phyloP scores from a whole-genome alignment of 2,113 vertebrate species.

The Pseudolaguvia tuberculata region DNA sequence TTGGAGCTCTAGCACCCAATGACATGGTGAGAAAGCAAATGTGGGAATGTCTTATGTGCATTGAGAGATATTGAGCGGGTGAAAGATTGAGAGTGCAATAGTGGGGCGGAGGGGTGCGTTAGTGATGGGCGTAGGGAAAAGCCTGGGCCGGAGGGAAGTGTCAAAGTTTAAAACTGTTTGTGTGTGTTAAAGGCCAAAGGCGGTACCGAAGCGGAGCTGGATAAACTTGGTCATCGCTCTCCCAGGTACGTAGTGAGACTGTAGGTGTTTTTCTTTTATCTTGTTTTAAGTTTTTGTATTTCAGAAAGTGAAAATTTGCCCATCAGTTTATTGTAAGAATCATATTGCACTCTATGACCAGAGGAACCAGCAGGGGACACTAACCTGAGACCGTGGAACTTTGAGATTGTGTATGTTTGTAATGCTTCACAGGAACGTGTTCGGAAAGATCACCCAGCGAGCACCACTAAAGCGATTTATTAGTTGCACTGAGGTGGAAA shows the following conservation, averaged over 20 bases:
- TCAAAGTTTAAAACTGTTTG: neutral
- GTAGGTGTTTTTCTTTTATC: neutral
- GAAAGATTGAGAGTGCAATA: neutral
- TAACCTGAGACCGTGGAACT: neutral
- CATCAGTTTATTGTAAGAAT: too few species aligned
- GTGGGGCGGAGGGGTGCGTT: too few species aligned
- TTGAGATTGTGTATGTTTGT: conserved; percentile 33
- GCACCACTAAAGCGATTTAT: conserved; percentile 84
- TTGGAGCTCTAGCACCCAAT: conserved; percentile 61
- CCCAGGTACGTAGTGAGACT: conserved; percentile 61
- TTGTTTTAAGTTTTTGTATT: neutral
- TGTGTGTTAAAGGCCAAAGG: conserved; percentile 60
- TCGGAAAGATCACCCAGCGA: conserved; percentile 74
- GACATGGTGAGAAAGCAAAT: conserved; percentile 59
- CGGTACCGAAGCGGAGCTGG: conserved; percentile 54
- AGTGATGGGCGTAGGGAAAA: too few species aligned
- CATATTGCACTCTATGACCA: neutral
- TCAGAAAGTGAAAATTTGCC: neutral
- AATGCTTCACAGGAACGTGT: conserved; percentile 68
- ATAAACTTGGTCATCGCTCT: conserved; percentile 60
- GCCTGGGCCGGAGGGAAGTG: too few species aligned
- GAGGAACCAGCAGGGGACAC: neutral
- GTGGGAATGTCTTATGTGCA: neutral
- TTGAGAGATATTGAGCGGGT: too few species aligned
- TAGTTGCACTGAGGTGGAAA: conserved; percentile 81